phyloP scores from a whole-genome alignment of 1,140 invertebrate species.

The Zaprionus inermis region DNA sequence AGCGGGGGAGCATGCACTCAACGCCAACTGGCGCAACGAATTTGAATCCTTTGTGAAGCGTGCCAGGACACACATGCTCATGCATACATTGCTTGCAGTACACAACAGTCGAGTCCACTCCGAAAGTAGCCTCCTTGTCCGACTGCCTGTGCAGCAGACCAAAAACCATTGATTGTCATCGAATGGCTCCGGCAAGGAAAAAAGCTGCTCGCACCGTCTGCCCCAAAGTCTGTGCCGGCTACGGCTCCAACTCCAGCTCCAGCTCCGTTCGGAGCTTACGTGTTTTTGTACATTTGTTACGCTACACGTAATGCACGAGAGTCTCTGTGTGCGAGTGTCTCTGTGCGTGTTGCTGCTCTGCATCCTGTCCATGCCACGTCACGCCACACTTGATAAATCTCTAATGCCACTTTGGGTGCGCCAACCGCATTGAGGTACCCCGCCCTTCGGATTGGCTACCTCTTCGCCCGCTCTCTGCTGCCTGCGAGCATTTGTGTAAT shows the following conservation, averaged over 20 bases:
- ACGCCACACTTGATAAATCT: constrained; percentile 82
- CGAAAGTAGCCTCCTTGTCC: constrained; percentile 46
- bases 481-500: constrained; percentile 68
- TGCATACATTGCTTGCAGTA: constrained; percentile 52
- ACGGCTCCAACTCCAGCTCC: constrained; percentile 27
- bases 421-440: constrained; percentile 62
- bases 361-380: constrained; percentile 73
- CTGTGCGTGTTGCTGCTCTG: constrained; percentile 22
- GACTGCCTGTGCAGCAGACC: constrained; percentile 72
- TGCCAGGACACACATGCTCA: constrained; percentile 63
- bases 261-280: constrained; percentile 55
- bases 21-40: constrained; percentile 58
- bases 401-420: constrained; percentile 79
- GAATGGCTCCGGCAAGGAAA: constrained; percentile 61
- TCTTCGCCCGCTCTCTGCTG: not conserved
- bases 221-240: constrained; percentile 36
- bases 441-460: constrained; percentile 48
- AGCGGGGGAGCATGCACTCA: constrained; percentile 61
- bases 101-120: constrained; percentile 26
- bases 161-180: constrained; percentile 84
- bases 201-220: constrained; percentile 40
- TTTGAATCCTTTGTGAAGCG: constrained; percentile 83
- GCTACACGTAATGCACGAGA: constrained; percentile 79
- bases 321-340: constrained; percentile 18
- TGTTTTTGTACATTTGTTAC: constrained; percentile 82